Percentiles rank a stretch among this genome's conserved stretches.
Evolutionary conservation across 2,113 vertebrate species (phyloP).

Genomic region (Pseudorhombus dupliciocellatus): DNA sequence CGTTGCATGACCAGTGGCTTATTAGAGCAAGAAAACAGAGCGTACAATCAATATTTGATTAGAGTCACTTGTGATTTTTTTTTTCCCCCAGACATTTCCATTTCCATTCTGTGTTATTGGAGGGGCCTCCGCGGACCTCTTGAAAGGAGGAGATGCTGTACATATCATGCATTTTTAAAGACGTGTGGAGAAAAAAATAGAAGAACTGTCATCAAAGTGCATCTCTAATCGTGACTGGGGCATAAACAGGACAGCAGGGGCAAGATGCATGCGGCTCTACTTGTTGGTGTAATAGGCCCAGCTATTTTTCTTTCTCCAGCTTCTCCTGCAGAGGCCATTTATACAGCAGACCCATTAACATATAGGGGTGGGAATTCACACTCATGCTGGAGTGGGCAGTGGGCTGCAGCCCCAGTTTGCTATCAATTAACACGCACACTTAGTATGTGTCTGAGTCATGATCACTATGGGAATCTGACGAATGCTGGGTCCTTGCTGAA

Average conservation of each 20-base stretch:
- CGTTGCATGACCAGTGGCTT: constrained; percentile 52
- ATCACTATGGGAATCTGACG: constrained; percentile 51
- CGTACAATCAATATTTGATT: constrained; percentile 76
- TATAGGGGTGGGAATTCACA: constrained; percentile 76
- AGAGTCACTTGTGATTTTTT: constrained; percentile 43
- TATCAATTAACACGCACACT: constrained; percentile 77
- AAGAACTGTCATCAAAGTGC: constrained; percentile 69
- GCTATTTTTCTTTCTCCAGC: constrained; percentile 52
- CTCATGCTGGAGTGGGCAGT: constrained; percentile 71
- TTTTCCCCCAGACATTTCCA: not conserved
- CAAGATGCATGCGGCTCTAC: constrained; percentile 21
- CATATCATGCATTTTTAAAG: constrained; percentile 72
- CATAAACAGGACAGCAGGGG: constrained; percentile 63
- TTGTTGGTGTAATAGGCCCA: constrained; percentile 13
- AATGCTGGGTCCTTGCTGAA: constrained; percentile 44
- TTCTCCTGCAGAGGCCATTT: constrained; percentile 36
- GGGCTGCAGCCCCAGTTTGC: constrained; percentile 63
- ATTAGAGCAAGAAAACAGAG: constrained; percentile 54
- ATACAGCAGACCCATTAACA: constrained; percentile 70
- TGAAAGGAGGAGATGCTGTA: constrained; percentile 52
- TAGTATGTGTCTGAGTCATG: constrained; percentile 70
- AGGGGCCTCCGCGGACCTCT: constrained; percentile 45
- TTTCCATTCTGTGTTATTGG: constrained; percentile 33
- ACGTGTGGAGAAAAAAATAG: constrained; percentile 28
- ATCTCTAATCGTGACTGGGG: constrained; percentile 66